These are phyloP conservation scores for Drosophila ogumai DNA, from an alignment of 1,140 invertebrate species.

Conservation along the genomic window DNA sequence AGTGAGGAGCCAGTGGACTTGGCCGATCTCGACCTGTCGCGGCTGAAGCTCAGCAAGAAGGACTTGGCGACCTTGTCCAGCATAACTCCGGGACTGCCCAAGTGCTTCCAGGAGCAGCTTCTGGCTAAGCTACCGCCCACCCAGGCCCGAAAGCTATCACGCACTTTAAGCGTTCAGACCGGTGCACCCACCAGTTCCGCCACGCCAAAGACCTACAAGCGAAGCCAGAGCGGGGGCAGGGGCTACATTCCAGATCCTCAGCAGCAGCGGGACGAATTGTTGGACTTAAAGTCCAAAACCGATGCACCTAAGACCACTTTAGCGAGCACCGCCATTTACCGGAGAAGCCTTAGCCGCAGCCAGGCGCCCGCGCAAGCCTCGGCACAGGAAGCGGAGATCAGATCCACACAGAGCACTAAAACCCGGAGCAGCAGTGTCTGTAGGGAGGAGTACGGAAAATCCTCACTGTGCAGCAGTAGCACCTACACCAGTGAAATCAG, in stretches of 20 bases:
- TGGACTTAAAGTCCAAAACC: conserved; percentile 44
- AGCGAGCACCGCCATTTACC: conserved; percentile 64
- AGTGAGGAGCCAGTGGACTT: conserved; percentile 86
- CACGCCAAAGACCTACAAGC: conserved; percentile 69
- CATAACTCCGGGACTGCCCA: conserved; percentile 88
- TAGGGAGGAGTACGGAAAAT: conserved; percentile 72
- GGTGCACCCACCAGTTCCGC: conserved; percentile 34
- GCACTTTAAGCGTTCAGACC: conserved; percentile 87
- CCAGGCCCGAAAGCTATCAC: conserved; percentile 87
- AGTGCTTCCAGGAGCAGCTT: conserved; percentile 88
- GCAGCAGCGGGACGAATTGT: conserved; percentile 13
- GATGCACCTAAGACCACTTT: conserved; percentile 65
- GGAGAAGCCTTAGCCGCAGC: conserved; percentile 71
- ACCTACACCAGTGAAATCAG: conserved; percentile 75
- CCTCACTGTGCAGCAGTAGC: conserved; percentile 66
- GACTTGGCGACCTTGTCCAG: conserved; percentile 88
- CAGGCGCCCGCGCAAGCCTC: neutral
- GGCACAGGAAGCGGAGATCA: conserved; percentile 12
- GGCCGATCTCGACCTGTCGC: conserved; percentile 88
- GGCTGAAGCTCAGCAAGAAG: conserved; percentile 88
- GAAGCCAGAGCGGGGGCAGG: conserved; percentile 80
- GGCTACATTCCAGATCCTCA: conserved; percentile 47
- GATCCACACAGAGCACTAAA: conserved; percentile 30
- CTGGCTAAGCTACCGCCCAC: conserved; percentile 88
- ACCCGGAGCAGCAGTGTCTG: conserved; percentile 77